phyloP scores from a whole-genome alignment of 2,888 invertebrate species.

The Lumbricus terrestris region DNA sequence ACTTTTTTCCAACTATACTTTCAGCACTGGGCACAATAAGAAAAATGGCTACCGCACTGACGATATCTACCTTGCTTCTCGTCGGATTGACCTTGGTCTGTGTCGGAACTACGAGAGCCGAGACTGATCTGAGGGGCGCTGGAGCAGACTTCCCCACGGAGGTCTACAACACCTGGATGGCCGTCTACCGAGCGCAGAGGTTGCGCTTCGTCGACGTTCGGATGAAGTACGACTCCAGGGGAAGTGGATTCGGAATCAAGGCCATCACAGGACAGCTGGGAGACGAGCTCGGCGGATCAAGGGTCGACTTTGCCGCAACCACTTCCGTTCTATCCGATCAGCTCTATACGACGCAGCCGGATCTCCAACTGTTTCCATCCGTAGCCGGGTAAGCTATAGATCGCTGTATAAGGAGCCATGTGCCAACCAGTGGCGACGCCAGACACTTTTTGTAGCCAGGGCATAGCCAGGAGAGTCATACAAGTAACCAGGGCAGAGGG shows the following conservation, averaged over 20 bases:
- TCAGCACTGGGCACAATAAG: too few relatives aligned
- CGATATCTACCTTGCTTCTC: background rate
- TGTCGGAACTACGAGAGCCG: background rate
- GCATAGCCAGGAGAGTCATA: too few relatives aligned
- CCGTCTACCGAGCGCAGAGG: constrained; percentile 23
- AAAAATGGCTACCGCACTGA: background rate
- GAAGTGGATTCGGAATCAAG: constrained; percentile 18
- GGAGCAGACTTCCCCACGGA: constrained; percentile 35
- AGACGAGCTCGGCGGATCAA: background rate
- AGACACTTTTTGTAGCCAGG: too few relatives aligned
- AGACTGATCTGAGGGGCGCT: constrained; percentile 22
- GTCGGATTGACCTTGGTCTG: background rate
- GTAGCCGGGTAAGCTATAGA: constrained; percentile 24
- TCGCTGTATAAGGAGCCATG: background rate
- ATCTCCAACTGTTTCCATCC: constrained; percentile 22
- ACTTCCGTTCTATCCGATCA: constrained; percentile 15
- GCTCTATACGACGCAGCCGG: background rate
- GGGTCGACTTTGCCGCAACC: constrained; percentile 21
- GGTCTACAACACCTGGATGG: constrained; percentile 32
- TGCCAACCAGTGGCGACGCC: too few relatives aligned
- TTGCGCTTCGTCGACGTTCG: background rate
- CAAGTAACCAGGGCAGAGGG: too few relatives aligned
- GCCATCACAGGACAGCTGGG: constrained; percentile 6
- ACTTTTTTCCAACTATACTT: too few relatives aligned
- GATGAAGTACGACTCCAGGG: constrained; percentile 14